These are phyloP conservation scores for Paraescarpia echinospica DNA, from an alignment of 1,140 invertebrate genomes.

Conservation along the genomic window DNA sequence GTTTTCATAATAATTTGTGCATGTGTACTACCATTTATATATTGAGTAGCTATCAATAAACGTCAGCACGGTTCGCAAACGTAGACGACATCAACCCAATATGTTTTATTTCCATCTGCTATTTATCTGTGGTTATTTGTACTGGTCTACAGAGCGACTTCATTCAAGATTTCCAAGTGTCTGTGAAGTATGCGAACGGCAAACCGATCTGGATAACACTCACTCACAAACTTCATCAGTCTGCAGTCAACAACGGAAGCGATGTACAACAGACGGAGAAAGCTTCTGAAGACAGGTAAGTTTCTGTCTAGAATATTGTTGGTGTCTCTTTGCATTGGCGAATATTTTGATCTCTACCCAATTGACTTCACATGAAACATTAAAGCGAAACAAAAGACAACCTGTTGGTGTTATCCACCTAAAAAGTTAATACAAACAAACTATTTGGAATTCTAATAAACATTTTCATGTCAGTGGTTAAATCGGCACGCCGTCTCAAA, in stretches of 20 bases:
- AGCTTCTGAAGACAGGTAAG: background rate
- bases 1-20: no score
- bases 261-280: background rate
- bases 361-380: no score
- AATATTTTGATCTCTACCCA: no score
- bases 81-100: no score
- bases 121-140: background rate
- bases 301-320: background rate
- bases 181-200: constrained; percentile 74
- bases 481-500: no score
- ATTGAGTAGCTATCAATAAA: background rate
- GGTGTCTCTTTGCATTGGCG: no score
- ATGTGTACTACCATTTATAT: background rate
- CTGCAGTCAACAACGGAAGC: constrained; percentile 23
- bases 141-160: constrained; percentile 69
- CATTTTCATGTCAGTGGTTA: no score
- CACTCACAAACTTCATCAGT: constrained; percentile 73
- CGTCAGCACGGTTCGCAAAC: no score
- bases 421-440: no score
- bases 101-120: background rate
- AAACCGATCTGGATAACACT: constrained; percentile 74
- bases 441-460: no score
- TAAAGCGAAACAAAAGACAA: no score
- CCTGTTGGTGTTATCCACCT: no score
- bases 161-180: constrained; percentile 78